These are phyloP conservation scores for Stylophora pistillata DNA, from an alignment of 64 coral and sea anemone species.

Conservation along the genomic window DNA sequence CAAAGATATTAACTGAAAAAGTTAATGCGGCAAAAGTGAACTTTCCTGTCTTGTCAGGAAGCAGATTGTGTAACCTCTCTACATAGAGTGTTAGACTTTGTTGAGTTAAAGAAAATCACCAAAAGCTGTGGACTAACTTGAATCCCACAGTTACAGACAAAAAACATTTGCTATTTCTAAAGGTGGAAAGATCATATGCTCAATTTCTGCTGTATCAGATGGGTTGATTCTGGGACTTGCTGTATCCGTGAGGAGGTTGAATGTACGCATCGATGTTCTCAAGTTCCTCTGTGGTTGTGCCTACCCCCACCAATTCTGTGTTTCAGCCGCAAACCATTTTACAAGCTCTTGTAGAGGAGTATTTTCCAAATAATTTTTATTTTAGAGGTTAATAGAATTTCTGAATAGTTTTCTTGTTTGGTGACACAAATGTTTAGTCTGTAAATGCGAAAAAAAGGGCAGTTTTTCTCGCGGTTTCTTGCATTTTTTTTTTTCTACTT, in stretches of 20 bases:
- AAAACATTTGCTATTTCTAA: background rate
- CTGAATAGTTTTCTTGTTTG: constrained; percentile 7
- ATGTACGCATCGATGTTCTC: constrained; percentile 1
- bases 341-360: constrained; percentile 46
- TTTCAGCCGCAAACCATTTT: constrained; percentile 43
- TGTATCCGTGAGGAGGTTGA: constrained; percentile 26
- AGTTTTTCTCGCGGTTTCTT: too few relatives aligned
- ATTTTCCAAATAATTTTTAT: constrained; percentile 1
- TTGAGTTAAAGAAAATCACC: background rate
- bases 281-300: constrained; percentile 42
- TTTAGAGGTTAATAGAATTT: background rate
- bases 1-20: too few relatives aligned
- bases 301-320: constrained; percentile 33
- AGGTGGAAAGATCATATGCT: background rate
- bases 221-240: background rate
- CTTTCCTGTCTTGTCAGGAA: too few relatives aligned
- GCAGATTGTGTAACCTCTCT: too few relatives aligned
- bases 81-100: background rate
- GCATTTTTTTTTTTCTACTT: too few relatives aligned
- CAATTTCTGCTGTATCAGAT: background rate
- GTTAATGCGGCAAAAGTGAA: too few relatives aligned
- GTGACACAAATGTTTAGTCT: background rate
- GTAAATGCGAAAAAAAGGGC: too few relatives aligned
- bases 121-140: background rate
- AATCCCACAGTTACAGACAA: background rate